A percentile compares a stretch with the other conserved stretches of the same genome.
Conservation (phyloP, 2,797 vertebrate species). For the Smutsia temminckii region DNA sequence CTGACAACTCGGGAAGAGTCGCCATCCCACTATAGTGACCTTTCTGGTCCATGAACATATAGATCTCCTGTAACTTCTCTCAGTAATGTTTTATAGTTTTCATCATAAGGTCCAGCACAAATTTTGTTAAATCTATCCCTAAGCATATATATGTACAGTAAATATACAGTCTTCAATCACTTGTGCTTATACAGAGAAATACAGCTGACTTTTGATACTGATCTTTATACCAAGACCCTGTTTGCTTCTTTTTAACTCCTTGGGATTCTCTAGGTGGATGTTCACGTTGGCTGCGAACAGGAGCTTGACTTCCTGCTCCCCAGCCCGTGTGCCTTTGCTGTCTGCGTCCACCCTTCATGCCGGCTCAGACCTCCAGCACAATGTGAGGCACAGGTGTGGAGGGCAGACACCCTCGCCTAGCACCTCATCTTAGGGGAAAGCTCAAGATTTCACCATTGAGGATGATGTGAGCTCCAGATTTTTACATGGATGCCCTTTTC, state of each 20-base stretch:
- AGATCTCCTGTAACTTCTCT: not conserved
- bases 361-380: not conserved
- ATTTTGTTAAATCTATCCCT: not conserved
- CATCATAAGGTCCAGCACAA: not conserved
- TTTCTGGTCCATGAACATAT: accelerated
- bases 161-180: not conserved
- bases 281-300: not conserved
- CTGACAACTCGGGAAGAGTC: accelerated
- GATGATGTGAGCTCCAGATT: accelerated
- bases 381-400: accelerated
- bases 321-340: not conserved
- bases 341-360: not conserved
- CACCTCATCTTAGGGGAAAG: accelerated
- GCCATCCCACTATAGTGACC: accelerated
- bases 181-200: not conserved
- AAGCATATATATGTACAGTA: not conserved
- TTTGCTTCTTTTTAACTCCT: not conserved
- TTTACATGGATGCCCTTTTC: not conserved
- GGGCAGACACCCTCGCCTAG: accelerated
- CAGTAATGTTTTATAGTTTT: not conserved
- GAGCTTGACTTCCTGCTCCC: not conserved
- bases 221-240: not conserved
- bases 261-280: not conserved
- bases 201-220: not conserved
- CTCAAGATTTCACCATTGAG: accelerated